phyloP scores from a whole-genome alignment of 1,140 invertebrate genomes.

The Druon quercuslanigerum region DNA sequence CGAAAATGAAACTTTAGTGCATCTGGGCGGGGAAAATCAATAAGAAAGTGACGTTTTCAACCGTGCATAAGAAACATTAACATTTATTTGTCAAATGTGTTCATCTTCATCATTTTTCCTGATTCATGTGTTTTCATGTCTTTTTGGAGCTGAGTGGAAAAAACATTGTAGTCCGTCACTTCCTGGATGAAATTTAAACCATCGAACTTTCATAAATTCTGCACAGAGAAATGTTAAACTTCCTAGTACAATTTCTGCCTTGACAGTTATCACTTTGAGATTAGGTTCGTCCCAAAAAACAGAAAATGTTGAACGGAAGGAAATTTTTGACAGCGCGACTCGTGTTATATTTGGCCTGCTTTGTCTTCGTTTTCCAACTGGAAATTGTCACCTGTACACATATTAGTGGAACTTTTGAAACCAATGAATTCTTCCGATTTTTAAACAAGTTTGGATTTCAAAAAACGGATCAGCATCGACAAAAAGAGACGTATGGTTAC shows the following conservation, averaged over 20 bases:
- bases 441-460: constrained; percentile 97
- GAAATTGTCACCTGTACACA: constrained; percentile 70
- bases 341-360: constrained; percentile 37
- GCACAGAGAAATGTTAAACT: constrained; percentile 34
- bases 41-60: constrained; percentile 59
- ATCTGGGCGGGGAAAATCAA: constrained; percentile 64
- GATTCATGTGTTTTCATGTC: neutral
- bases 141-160: constrained; percentile 3
- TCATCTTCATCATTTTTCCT: neutral
- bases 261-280: constrained; percentile 32
- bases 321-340: constrained; percentile 5
- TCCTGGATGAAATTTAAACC: constrained; percentile 8
- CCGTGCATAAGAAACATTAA: constrained; percentile 39
- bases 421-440: constrained; percentile 91
- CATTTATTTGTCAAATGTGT: constrained; percentile 30
- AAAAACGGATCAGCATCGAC: constrained; percentile 91
- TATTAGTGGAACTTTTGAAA: constrained; percentile 81
- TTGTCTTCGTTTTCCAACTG: constrained; percentile 39
- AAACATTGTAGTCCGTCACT: neutral
- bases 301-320: neutral
- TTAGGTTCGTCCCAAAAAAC: constrained; percentile 12
- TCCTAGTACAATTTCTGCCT: constrained; percentile 29
- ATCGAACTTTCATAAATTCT: constrained; percentile 16
- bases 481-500: constrained; percentile 91
- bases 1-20: constrained; percentile 6